Evolutionary conservation across 2,113 vertebrate genomes (phyloP).

Genomic region (Strix uralensis): DNA sequence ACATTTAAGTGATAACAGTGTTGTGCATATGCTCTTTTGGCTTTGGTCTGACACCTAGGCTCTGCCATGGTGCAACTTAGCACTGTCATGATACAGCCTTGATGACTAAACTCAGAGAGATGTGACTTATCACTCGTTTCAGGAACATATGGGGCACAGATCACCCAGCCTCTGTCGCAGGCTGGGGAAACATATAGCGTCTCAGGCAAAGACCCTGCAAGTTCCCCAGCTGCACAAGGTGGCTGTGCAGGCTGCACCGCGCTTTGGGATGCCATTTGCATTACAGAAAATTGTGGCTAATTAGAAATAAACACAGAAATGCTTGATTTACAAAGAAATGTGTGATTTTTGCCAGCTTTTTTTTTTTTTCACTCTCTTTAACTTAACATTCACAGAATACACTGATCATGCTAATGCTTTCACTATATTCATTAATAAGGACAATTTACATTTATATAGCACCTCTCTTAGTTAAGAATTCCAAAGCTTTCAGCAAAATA

Average conservation of each 20-base stretch:
- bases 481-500: slow-evolving; percentile 55
- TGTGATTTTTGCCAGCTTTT: slow-evolving; percentile 47
- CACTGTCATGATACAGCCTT: slow-evolving; percentile 35
- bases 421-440: slow-evolving; percentile 38
- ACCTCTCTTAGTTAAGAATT: slow-evolving; percentile 50
- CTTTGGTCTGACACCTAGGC: slow-evolving; percentile 53
- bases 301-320: slow-evolving; percentile 62
- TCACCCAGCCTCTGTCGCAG: neutral
- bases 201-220: neutral
- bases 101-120: slow-evolving; percentile 18
- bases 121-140: neutral
- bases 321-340: slow-evolving; percentile 54
- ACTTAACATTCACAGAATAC: slow-evolving; percentile 52
- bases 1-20: slow-evolving; percentile 52
- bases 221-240: slow-evolving; percentile 51
- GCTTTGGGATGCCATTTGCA: slow-evolving; percentile 47
- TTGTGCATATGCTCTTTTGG: slow-evolving; percentile 56
- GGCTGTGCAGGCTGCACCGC: slow-evolving; percentile 23
- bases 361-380: slow-evolving; percentile 19
- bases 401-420: slow-evolving; percentile 56
- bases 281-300: slow-evolving; percentile 52
- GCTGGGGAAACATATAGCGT: neutral
- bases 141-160: slow-evolving; percentile 43
- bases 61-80: slow-evolving; percentile 38
- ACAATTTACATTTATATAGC: slow-evolving; percentile 63